Evolutionary conservation across 2,888 invertebrate species (phyloP).

Genomic region (Polydesmus complanatus): DNA sequence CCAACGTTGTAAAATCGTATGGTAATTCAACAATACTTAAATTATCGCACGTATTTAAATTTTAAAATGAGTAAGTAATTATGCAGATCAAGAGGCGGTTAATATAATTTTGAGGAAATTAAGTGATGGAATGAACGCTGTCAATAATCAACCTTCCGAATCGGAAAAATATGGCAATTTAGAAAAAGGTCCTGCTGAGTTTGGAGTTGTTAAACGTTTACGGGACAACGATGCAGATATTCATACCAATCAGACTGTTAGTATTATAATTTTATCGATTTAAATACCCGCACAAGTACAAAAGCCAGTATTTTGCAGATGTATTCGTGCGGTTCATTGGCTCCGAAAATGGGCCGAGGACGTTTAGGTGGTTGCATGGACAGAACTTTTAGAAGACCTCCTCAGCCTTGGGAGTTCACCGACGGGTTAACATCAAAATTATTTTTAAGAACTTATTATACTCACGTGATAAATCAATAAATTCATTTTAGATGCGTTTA

Average conservation of each 20-base stretch:
- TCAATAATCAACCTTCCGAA: conserved; percentile 32
- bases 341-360: conserved; percentile 38
- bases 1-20: conserved; percentile 34
- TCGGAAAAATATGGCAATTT: conserved; percentile 31
- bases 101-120: conserved; percentile 31
- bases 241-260: conserved; percentile 35
- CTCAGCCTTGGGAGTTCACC: conserved; percentile 41
- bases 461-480: not conserved
- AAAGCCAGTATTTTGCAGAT: conserved; percentile 29
- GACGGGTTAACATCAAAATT: conserved; percentile 35
- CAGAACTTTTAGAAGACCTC: conserved; percentile 34
- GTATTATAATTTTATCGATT: conserved; percentile 8
- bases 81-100: conserved; percentile 29
- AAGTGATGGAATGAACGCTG: conserved; percentile 32
- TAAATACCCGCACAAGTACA: no score
- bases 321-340: conserved; percentile 41
- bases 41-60: not conserved
- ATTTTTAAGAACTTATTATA: not conserved
- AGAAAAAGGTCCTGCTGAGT: conserved; percentile 33
- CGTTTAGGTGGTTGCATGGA: conserved; percentile 34
- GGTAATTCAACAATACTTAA: conserved; percentile 19
- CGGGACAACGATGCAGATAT: conserved; percentile 37
- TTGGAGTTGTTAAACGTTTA: conserved; percentile 36
- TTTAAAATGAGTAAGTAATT: not conserved
- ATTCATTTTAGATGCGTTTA: conserved; percentile 34